These are phyloP conservation scores for Mus minutoides DNA, from an alignment of 2,797 vertebrate species.

Conservation along the genomic window DNA sequence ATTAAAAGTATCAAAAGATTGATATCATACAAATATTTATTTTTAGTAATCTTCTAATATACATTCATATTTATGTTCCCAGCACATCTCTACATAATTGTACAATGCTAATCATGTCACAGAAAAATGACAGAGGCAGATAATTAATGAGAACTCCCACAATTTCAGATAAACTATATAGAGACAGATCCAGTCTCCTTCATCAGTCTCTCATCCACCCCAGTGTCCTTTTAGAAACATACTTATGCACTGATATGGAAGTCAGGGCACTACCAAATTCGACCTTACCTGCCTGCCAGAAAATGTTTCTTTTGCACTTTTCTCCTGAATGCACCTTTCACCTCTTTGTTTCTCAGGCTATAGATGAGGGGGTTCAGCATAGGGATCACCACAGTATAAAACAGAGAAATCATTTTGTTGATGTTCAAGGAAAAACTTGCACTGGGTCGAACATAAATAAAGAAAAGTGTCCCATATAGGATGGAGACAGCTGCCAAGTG, in stretches of 20 bases:
- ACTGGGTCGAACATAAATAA: slow-evolving; percentile 39
- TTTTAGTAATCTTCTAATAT: background rate
- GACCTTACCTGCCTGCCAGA: background rate
- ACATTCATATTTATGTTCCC: background rate
- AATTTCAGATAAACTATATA: background rate
- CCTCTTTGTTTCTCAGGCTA: slow-evolving; percentile 73
- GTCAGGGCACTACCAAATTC: background rate
- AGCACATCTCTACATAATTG: background rate
- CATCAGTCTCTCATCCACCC: background rate
- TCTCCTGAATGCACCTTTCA: slow-evolving; percentile 58
- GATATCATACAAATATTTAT: background rate
- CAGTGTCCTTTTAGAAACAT: no score
- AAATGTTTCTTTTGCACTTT: slow-evolving; percentile 9
- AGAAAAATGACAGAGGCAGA: background rate
- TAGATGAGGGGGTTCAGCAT: slow-evolving; percentile 73
- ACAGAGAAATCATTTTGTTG: slow-evolving; percentile 65
- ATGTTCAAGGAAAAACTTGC: slow-evolving; percentile 17
- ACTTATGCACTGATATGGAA: background rate
- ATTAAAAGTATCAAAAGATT: background rate
- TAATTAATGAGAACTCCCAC: background rate
- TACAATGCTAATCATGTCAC: background rate
- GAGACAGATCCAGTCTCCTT: background rate
- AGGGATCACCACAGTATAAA: slow-evolving; percentile 62
- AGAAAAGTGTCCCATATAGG: slow-evolving; percentile 62
- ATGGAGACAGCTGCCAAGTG: slow-evolving; percentile 46